phyloP scores from a whole-genome alignment of 2,888 invertebrate genomes.

The Cyclophora punctaria region DNA sequence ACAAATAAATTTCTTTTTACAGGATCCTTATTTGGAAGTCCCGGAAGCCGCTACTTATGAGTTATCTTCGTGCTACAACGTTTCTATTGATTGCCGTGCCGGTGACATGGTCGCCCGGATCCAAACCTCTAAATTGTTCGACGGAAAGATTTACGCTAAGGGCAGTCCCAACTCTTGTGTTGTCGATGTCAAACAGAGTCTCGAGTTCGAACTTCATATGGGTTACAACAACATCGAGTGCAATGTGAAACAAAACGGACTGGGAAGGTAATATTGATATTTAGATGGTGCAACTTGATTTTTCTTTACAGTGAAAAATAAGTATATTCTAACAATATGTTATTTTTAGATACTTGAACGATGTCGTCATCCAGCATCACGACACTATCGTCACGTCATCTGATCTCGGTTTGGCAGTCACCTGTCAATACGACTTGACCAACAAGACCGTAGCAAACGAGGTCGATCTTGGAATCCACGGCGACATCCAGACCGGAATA shows the following conservation, averaged over 20 bases:
- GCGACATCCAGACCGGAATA: slow-evolving; percentile 89
- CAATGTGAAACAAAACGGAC: slow-evolving; percentile 91
- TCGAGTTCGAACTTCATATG: slow-evolving; percentile 94
- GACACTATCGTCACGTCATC: slow-evolving; percentile 96
- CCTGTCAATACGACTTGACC: slow-evolving; percentile 94
- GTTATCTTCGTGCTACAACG: slow-evolving; percentile 94
- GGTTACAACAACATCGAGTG: slow-evolving; percentile 94
- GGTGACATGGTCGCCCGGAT: slow-evolving; percentile 95
- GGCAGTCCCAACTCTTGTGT: slow-evolving; percentile 95
- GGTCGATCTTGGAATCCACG: slow-evolving; percentile 90
- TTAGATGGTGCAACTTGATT: background rate
- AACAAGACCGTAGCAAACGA: slow-evolving; percentile 96
- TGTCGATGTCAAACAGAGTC: slow-evolving; percentile 88
- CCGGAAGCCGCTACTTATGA: slow-evolving; percentile 95
- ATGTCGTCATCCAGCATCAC: slow-evolving; percentile 96
- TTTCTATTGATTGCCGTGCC: slow-evolving; percentile 92
- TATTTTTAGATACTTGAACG: slow-evolving; percentile 83
- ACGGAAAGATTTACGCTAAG: slow-evolving; percentile 96
- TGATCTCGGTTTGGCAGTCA: slow-evolving; percentile 93
- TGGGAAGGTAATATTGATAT: slow-evolving; percentile 77
- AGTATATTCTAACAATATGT: slow-evolving; percentile 4
- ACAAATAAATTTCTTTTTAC: slow-evolving; percentile 20
- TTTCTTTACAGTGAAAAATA: too few species aligned
- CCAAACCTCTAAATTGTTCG: slow-evolving; percentile 93
- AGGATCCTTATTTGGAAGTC: slow-evolving; percentile 92